Percentiles rank a stretch among this genome's conserved stretches.
Conservation (phyloP, 2,797 vertebrate species). For the Staurois parvus region DNA sequence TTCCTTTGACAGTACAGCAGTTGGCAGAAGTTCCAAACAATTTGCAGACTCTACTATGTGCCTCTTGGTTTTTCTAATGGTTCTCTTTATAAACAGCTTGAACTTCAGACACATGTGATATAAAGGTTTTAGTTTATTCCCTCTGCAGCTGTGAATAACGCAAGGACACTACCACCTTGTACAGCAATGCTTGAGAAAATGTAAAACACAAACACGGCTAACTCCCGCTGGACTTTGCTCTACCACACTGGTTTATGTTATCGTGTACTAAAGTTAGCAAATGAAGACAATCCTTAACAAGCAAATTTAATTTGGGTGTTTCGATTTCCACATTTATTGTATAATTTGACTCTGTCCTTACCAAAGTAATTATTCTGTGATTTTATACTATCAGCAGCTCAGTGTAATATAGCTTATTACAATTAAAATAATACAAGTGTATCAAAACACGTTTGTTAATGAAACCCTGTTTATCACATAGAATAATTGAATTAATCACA, state of each 20-base stretch:
- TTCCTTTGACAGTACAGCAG: neutral
- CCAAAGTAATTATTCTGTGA: neutral
- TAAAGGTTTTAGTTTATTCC: constrained; percentile 41
- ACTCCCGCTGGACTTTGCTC: constrained; percentile 1
- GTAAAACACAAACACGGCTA: constrained; percentile 31
- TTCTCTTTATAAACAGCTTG: constrained; percentile 27
- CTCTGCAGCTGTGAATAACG: constrained; percentile 27
- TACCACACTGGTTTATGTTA: neutral
- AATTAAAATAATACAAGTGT: no score
- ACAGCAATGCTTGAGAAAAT: constrained; percentile 31
- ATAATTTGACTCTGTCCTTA: neutral
- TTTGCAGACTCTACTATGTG: neutral
- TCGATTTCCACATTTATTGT: neutral
- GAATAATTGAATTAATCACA: no score
- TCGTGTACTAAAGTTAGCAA: neutral
- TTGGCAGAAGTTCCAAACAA: constrained; percentile 7
- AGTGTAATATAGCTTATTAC: neutral
- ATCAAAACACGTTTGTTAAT: no score
- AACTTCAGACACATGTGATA: constrained; percentile 30
- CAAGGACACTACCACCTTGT: constrained; percentile 42
- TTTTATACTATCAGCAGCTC: neutral
- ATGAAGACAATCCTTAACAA: neutral
- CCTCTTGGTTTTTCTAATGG: constrained; percentile 9
- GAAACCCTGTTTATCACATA: no score
- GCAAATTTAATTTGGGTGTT: neutral